Conservation (phyloP, 1,140 invertebrate genomes). For the Drosophila willistoni region DNA sequence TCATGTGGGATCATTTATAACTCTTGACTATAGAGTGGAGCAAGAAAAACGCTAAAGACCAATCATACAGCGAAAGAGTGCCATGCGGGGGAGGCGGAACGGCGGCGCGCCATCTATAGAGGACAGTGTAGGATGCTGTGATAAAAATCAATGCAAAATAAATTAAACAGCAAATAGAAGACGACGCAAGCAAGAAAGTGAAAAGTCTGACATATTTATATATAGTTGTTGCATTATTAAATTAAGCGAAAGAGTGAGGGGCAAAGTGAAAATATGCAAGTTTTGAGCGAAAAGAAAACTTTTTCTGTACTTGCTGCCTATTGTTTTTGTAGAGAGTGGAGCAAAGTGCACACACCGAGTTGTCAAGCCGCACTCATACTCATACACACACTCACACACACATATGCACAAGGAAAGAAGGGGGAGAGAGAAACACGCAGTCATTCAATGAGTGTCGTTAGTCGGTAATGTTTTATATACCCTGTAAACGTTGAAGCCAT, state of each 20-base stretch:
- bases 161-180: slow-evolving; percentile 44
- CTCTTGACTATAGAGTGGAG: neutral
- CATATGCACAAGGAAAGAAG: neutral
- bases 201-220: slow-evolving; percentile 48
- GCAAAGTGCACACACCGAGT: slow-evolving; percentile 63
- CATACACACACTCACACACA: neutral
- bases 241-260: slow-evolving; percentile 46
- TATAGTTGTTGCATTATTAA: slow-evolving; percentile 59
- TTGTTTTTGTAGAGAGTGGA: slow-evolving; percentile 48
- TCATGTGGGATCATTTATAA: slow-evolving; percentile 19
- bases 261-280: slow-evolving; percentile 31
- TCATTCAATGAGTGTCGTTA: slow-evolving; percentile 7
- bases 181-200: slow-evolving; percentile 51
- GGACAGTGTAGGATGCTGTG: slow-evolving; percentile 37
- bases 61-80: slow-evolving; percentile 11
- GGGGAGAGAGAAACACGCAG: neutral
- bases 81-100: neutral
- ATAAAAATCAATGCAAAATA: slow-evolving; percentile 77
- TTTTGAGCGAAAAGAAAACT: slow-evolving; percentile 38
- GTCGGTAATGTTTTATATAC: slow-evolving; percentile 30
- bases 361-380: slow-evolving; percentile 46
- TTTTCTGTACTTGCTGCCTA: slow-evolving; percentile 30
- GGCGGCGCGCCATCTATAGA: neutral
- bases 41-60: slow-evolving; percentile 5
- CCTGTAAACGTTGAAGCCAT: neutral